phyloP scores from a whole-genome alignment of 2,888 invertebrate species.

The Busseola fusca region DNA sequence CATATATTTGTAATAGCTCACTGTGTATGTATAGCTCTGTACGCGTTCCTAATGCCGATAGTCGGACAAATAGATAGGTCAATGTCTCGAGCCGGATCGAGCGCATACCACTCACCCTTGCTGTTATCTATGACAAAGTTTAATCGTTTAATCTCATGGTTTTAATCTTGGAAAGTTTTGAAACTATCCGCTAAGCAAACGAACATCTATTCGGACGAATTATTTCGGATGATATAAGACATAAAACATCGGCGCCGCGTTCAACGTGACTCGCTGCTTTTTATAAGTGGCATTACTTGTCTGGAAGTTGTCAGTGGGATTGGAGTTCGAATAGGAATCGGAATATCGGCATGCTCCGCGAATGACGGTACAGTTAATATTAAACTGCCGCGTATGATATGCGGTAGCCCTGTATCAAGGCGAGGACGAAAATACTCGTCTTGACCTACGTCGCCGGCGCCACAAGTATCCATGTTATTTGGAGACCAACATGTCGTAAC shows the following conservation, averaged over 20 bases:
- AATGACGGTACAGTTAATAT: slow-evolving; percentile 86
- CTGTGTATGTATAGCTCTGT: slow-evolving; percentile 58
- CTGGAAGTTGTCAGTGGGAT: slow-evolving; percentile 64
- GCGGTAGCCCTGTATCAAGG: slow-evolving; percentile 88
- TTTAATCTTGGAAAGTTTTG: slow-evolving; percentile 30
- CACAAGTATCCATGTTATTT: slow-evolving; percentile 76
- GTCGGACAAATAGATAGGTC: slow-evolving; percentile 82
- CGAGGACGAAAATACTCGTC: slow-evolving; percentile 85
- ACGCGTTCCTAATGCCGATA: slow-evolving; percentile 69
- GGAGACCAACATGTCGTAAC: slow-evolving; percentile 73
- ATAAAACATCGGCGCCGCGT: slow-evolving; percentile 46
- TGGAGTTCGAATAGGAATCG: slow-evolving; percentile 57
- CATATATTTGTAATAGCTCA: slow-evolving; percentile 74
- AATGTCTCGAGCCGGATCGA: slow-evolving; percentile 82
- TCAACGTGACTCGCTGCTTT: slow-evolving; percentile 53
- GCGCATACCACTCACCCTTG: slow-evolving; percentile 58
- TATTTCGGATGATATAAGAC: slow-evolving; percentile 52
- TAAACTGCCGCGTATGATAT: slow-evolving; percentile 82
- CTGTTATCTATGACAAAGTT: slow-evolving; percentile 51
- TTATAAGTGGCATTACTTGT: slow-evolving; percentile 58
- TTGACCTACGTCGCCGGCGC: slow-evolving; percentile 84
- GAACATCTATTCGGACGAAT: slow-evolving; percentile 36
- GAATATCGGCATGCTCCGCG: slow-evolving; percentile 65
- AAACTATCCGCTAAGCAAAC: slow-evolving; percentile 20
- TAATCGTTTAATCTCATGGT: slow-evolving; percentile 27